Percentiles rank a stretch among this genome's conserved stretches.
phyloP scores from a whole-genome alignment of 2,888 invertebrate genomes.

The Dicyrtomina minuta region DNA sequence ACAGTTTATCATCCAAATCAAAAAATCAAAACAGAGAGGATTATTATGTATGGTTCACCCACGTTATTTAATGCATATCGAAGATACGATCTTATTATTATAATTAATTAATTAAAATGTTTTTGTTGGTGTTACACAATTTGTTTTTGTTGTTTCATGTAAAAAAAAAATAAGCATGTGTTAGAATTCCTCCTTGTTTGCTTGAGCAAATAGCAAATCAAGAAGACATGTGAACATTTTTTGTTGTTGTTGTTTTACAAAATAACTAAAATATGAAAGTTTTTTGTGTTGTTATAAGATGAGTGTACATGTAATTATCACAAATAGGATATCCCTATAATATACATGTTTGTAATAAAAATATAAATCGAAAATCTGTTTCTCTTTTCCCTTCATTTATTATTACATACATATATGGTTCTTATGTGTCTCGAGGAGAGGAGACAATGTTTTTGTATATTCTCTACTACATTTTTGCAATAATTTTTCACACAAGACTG shows the following conservation, averaged over 20 bases:
- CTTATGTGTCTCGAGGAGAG: neutral
- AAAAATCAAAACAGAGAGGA: too few relatives aligned
- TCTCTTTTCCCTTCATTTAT: neutral
- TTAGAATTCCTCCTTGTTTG: neutral
- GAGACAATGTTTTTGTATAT: neutral
- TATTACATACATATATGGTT: neutral
- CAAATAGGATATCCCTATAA: constrained; percentile 6
- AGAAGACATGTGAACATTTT: neutral
- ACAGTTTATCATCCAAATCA: neutral
- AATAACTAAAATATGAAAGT: neutral
- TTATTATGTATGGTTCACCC: neutral
- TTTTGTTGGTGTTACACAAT: constrained; percentile 6
- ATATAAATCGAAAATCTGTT: constrained; percentile 8
- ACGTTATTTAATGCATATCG: constrained; percentile 12
- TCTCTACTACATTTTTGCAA: too few relatives aligned
- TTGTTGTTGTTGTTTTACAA: neutral
- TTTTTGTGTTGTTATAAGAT: too few relatives aligned
- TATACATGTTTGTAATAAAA: constrained; percentile 19
- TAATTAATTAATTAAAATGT: constrained; percentile 1
- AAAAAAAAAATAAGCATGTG: neutral
- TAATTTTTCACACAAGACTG: too few relatives aligned
- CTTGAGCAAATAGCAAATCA: neutral
- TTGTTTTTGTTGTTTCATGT: neutral
- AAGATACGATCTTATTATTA: constrained; percentile 8
- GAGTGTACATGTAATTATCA: neutral